phyloP scores from a whole-genome alignment of 1,140 invertebrate genomes.

The Panulirus ornatus region DNA sequence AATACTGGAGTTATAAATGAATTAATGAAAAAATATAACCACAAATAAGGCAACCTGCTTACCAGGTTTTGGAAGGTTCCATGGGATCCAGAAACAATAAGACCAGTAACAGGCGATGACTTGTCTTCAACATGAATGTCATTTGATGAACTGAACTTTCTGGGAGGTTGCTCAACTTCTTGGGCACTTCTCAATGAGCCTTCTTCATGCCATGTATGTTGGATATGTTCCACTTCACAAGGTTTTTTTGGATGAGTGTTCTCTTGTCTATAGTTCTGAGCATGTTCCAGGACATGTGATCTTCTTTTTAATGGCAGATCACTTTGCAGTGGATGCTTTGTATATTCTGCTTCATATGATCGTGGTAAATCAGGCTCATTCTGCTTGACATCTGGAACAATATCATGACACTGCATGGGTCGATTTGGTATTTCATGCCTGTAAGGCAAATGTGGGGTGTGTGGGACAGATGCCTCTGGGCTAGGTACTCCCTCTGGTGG shows the following conservation, averaged over 20 bases:
- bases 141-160: neutral
- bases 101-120: neutral
- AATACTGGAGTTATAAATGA: no score
- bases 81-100: neutral
- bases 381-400: neutral
- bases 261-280: neutral
- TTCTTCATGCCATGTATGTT: neutral
- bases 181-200: neutral
- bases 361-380: neutral
- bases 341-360: neutral
- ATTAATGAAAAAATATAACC: no score
- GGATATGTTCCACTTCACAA: neutral
- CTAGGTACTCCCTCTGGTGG: neutral
- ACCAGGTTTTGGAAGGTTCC: slow-evolving; percentile 55
- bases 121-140: neutral
- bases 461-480: neutral
- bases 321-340: neutral
- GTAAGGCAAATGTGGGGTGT: neutral
- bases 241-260: neutral
- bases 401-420: neutral
- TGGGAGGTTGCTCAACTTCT: neutral
- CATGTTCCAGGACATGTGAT: neutral
- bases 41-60: neutral
- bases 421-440: neutral
- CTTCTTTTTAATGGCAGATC: neutral